Base-by-base conservation (phyloP, 2,797 vertebrate species). In the Spinus olivaceus region DNA sequence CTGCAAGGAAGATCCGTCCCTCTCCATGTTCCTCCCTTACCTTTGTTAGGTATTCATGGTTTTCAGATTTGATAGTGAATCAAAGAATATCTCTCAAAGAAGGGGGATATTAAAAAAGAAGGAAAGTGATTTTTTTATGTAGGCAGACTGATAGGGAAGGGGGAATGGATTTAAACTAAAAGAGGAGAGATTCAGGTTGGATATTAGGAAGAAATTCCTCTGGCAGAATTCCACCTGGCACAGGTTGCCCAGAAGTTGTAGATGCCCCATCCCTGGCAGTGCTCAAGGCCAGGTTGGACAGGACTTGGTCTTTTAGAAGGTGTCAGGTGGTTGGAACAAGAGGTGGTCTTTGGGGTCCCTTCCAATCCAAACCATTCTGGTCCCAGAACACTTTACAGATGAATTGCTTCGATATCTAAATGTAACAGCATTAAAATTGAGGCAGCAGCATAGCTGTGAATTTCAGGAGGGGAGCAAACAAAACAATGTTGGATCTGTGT, bases 31-130 rank as follows among this genome's bases (percentile, higher is more conserved):
- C 33, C 24, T 37, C 17, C 33, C 12, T 66, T 33, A 22, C 14
- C 9, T 59, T 18, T 10, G 56, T 65, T 19, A 15, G 44, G 2
- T 5, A 32, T 8, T 9, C 49, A 2, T 0, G 1, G 10, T 1
- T 51, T 20, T 53, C 49, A 17, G 20, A 44, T 53, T 64, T 8
- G 27, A 2, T 27, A 5, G n/a, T 6, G n/a, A 69, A 33, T 24
- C 16, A 5, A 23, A 18, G 14, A 17, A 2, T 30, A 6, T 44
- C 22, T 22, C 23, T 12, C 27, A 7, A 10, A 47, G 33, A 66
- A 80, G 1, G 4, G 9, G 8, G 46, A 8, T 33, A 53, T 5
- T 14, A 9, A 46, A 39, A 72, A 51, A 39, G 5, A 46, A 66
- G 39, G 12, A 13, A 59, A 47, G 18, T 0, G 1, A 6, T 35